Conservation (phyloP, 2,888 invertebrate genomes). For the Drosophila hamatofila region DNA sequence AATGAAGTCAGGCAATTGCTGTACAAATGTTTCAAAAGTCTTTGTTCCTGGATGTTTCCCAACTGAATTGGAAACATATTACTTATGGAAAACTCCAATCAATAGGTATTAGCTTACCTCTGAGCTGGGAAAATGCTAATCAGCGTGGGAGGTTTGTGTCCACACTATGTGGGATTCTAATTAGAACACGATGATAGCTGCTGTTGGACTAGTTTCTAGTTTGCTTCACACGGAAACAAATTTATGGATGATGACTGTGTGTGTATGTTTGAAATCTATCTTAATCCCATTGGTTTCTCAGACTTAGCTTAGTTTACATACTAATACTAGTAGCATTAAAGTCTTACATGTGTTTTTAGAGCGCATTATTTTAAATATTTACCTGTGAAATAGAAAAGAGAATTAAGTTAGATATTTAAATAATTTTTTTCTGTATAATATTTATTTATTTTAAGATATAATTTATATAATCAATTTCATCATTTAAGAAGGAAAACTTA, state of each 20-base stretch:
- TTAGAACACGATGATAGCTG: conserved; percentile 8
- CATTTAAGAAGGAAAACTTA: too few species aligned
- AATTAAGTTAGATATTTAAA: background rate
- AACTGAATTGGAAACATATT: conserved; percentile 44
- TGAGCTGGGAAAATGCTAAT: conserved; percentile 50
- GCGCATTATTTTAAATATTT: background rate
- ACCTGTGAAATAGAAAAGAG: background rate
- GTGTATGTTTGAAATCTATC: background rate
- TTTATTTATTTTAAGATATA: background rate
- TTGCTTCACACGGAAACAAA: background rate
- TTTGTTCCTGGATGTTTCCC: conserved; percentile 28
- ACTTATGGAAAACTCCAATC: conserved; percentile 53
- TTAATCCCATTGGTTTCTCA: background rate
- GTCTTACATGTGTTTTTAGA: background rate
- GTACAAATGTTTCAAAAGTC: conserved; percentile 16
- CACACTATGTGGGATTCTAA: conserved; percentile 9
- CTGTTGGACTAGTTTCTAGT: background rate
- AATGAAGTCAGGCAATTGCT: conserved; percentile 38
- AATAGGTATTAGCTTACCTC: conserved; percentile 34
- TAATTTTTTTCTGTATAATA: conserved; percentile 13
- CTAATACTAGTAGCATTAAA: background rate
- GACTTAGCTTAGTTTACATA: background rate
- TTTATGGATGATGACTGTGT: background rate
- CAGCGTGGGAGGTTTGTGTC: conserved; percentile 28
- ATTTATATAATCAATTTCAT: too few species aligned